Base-by-base conservation (phyloP, 1,140 invertebrate species). In the Trichonephila clavata region DNA sequence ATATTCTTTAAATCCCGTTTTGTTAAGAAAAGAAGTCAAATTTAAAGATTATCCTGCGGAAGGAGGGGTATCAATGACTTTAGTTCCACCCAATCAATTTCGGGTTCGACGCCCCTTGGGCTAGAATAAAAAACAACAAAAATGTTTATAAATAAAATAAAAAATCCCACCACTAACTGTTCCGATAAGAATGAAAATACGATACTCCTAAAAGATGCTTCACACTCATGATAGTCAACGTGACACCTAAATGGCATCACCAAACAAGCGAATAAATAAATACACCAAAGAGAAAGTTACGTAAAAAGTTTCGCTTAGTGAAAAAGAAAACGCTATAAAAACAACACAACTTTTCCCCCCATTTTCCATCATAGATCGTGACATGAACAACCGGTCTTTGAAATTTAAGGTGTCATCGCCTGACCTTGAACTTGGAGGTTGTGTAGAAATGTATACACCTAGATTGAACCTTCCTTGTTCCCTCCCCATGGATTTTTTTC, bases 361-460 rank as follows among this genome's bases (percentile, higher is more conserved):
- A 89, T 50, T 13, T 39, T 50, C 63, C 81, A 20, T 83, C 71
- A 77, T 32, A 77, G 71, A 77, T 86, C 59, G 27, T 61, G 84
- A 27, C 88, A 32, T 81, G 63, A 20, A 81, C 71, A 90, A 90
- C 90, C 80, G 90, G 90, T 91, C 90, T 91, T 80, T 83, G n/a
- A 91, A 91, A 91, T 91, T 91, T 91, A 91, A 91, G 90, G 90
- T 91, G 90, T 84, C 90, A 83, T 83, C 71, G 80, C 57, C 32
- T 91, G 60, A 91, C 90, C 90, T 91, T 91, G 90, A 91, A 91
- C 90, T 91, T 91, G 90, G 39, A 50, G 50, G 50, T 10, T 50
- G 50, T 50, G 50, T 14, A 65, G 86, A 68, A 88, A 88, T 88
- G 27, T 57, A 88, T 88, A 71, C 63, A 68, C 86, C 86, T 57